Evolutionary conservation across 2,797 vertebrate genomes (phyloP).

Genomic region (Leuciscus waleckii): DNA sequence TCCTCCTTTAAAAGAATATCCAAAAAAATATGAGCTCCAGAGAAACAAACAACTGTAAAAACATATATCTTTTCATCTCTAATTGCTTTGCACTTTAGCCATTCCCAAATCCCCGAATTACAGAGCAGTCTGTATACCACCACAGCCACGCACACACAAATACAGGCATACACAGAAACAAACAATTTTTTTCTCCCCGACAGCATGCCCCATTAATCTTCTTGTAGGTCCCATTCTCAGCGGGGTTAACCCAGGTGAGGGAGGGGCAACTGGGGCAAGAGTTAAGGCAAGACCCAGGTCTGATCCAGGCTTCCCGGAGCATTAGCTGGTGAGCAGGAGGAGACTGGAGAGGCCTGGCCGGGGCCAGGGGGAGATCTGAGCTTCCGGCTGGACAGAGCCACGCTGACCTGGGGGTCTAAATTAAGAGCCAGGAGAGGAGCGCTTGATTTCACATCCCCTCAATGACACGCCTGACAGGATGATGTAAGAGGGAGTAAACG

Average conservation of each 20-base stretch:
- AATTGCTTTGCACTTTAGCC: conserved; percentile 46
- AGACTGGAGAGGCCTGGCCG: conserved; percentile 33
- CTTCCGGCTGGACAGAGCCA: conserved; percentile 40
- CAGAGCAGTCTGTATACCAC: conserved; percentile 18
- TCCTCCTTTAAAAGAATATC: conserved; percentile 11
- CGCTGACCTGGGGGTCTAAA: conserved; percentile 52
- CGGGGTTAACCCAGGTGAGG: conserved; percentile 75
- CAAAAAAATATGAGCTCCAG: conserved; percentile 2
- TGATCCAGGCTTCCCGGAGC: conserved; percentile 69
- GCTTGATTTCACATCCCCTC: conserved; percentile 47
- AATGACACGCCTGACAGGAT: conserved; percentile 56
- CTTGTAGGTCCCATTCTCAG: conserved; percentile 72
- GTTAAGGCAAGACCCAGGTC: conserved; percentile 70
- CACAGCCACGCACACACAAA: conserved; percentile 34
- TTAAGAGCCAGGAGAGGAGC: conserved; percentile 57
- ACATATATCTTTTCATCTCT: conserved; percentile 29
- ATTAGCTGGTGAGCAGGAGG: conserved; percentile 73
- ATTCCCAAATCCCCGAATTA: conserved; percentile 41
- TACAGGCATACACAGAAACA: conserved; percentile 55
- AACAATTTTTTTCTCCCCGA: conserved; percentile 66
- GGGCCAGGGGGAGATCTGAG: conserved; percentile 51
- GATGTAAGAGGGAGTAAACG: conserved; percentile 60
- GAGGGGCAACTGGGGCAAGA: conserved; percentile 70
- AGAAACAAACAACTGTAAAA: conserved; percentile 28
- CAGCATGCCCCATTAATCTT: conserved; percentile 79